Conservation (phyloP, 2,797 vertebrate genomes). For the Echeneis naucrates region DNA sequence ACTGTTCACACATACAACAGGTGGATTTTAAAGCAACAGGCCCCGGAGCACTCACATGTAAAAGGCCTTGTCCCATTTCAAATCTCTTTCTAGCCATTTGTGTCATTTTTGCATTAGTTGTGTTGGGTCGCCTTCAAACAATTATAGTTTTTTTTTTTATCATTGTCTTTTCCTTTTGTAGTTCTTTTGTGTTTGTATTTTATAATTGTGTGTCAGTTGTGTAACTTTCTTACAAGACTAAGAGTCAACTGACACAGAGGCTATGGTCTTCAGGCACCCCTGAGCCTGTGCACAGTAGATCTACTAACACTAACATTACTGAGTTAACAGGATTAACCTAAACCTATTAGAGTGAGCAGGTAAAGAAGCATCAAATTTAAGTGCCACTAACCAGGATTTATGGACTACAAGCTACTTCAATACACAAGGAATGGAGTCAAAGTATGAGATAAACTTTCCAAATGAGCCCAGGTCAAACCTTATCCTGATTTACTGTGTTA, state of each 20-base stretch:
- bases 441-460: slow-evolving; percentile 11
- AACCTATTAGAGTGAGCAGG: slow-evolving; percentile 24
- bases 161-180: neutral
- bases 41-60: neutral
- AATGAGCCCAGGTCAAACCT: slow-evolving; percentile 14
- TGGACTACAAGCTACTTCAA: neutral
- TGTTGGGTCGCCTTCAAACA: too few species aligned
- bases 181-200: neutral
- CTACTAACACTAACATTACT: slow-evolving; percentile 20
- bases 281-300: neutral
- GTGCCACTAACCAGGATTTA: slow-evolving; percentile 2
- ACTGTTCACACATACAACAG: neutral
- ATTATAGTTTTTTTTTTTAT: too few species aligned
- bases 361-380: slow-evolving; percentile 37
- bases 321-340: slow-evolving; percentile 33
- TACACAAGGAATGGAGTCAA: neutral
- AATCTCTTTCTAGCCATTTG: neutral
- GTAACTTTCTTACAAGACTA: neutral
- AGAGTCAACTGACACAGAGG: neutral
- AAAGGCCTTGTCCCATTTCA: neutral
- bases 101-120: too few species aligned
- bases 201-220: neutral
- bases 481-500: slow-evolving; percentile 27
- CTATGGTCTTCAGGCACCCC: neutral
- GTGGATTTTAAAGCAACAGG: neutral